Percentiles rank a stretch among this genome's conserved stretches.
These are phyloP conservation scores for Macrophya annulata DNA, from an alignment of 2,888 invertebrate species.

Conservation along the genomic window DNA sequence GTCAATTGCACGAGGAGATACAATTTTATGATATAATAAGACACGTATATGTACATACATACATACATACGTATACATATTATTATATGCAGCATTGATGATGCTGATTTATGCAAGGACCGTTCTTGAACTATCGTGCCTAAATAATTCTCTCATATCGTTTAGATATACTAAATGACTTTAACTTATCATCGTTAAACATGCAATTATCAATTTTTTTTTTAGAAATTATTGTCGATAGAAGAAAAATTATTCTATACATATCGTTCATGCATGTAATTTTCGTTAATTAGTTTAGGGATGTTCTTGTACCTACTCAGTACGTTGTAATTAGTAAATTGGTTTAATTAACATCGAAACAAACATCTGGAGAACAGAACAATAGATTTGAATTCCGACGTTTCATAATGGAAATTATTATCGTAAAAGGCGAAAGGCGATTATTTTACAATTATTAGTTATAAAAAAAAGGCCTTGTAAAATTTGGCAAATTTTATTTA, in stretches of 20 bases:
- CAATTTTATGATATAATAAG: neutral
- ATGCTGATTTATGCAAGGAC: neutral
- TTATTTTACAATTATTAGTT: neutral
- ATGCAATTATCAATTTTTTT: neutral
- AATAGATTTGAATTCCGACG: neutral
- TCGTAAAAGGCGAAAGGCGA: neutral
- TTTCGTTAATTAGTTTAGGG: neutral
- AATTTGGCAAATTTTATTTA: neutral
- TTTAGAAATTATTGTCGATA: neutral
- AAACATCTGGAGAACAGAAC: neutral
- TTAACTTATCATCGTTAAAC: neutral
- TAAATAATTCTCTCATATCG: neutral
- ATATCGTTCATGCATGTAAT: neutral
- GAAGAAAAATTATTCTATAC: neutral
- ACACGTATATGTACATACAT: neutral
- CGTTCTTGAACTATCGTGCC: neutral
- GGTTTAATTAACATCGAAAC: constrained; percentile 11
- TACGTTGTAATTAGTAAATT: neutral
- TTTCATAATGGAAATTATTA: neutral
- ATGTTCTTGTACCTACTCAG: neutral
- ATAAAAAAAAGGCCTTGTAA: neutral
- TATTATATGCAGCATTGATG: neutral
- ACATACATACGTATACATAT: neutral
- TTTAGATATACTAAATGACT: neutral
- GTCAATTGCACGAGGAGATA: neutral